Evolutionary conservation across 2,888 invertebrate genomes (phyloP).

Genomic region (Drosophila putrida): DNA sequence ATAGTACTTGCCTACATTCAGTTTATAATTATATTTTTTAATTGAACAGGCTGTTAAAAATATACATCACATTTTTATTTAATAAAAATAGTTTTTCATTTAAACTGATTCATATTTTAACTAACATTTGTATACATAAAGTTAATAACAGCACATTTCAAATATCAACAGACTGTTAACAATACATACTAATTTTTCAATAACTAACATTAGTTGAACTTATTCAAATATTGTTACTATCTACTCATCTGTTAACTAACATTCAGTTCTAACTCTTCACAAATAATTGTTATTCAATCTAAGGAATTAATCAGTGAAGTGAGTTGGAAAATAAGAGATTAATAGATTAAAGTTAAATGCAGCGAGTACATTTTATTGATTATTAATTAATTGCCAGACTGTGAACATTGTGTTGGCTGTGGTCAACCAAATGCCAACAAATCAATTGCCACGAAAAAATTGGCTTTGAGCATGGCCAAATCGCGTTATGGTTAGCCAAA

Average conservation of each 20-base stretch:
- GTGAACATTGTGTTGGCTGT: slow-evolving; percentile 13
- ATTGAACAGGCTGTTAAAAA: background rate
- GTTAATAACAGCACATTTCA: too few species aligned
- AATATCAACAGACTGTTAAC: background rate
- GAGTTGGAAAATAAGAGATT: slow-evolving; percentile 55
- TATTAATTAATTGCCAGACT: slow-evolving; percentile 65
- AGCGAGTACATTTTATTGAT: slow-evolving; percentile 44
- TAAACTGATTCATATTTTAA: too few species aligned
- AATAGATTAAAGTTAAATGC: slow-evolving; percentile 15
- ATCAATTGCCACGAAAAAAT: slow-evolving; percentile 54
- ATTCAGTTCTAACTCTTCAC: too few species aligned
- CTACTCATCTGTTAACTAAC: background rate
- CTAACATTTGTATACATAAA: too few species aligned
- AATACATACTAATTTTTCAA: too few species aligned
- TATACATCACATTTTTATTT: too few species aligned
- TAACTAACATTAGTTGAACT: too few species aligned
- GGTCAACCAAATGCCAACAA: slow-evolving; percentile 34
- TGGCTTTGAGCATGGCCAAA: slow-evolving; percentile 44
- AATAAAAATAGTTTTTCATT: too few species aligned
- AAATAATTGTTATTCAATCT: background rate
- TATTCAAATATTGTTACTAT: too few species aligned
- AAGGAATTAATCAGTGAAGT: slow-evolving; percentile 45
- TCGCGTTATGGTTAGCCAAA: slow-evolving; percentile 41
- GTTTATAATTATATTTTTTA: background rate
- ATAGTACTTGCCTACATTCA: background rate